A percentile compares a stretch with the other conserved stretches of the same genome.
phyloP scores from a whole-genome alignment of 2,113 vertebrate genomes.

The Anhinga rufa region DNA sequence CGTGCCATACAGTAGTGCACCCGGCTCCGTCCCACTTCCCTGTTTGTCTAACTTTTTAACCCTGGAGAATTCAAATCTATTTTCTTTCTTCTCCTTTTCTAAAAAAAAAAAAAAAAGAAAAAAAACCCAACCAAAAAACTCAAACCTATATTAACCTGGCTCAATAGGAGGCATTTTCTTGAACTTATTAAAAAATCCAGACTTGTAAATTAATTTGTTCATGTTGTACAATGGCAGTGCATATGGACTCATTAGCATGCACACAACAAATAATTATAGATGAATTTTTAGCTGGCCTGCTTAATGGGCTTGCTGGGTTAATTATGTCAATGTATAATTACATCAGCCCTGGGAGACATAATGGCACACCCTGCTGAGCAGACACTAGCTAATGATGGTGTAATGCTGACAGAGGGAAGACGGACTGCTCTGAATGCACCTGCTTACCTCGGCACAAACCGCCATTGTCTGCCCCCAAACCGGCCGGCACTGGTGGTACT shows the following conservation, averaged over 20 bases:
- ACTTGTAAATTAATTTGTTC: slow-evolving; percentile 99
- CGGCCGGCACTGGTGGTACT: not conserved
- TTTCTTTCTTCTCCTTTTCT: not conserved
- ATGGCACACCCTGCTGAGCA: slow-evolving; percentile 90
- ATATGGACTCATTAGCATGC: slow-evolving; percentile 99
- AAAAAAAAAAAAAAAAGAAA: not conserved
- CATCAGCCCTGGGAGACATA: slow-evolving; percentile 96
- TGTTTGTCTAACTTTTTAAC: slow-evolving; percentile 63
- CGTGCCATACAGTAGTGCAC: fast-evolving
- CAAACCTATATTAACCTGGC: slow-evolving; percentile 57
- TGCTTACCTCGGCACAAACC: slow-evolving; percentile 84
- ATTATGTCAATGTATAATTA: slow-evolving; percentile 99
- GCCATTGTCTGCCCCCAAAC: slow-evolving; percentile 43
- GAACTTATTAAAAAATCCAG: slow-evolving; percentile 85
- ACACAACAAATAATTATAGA: slow-evolving; percentile 99
- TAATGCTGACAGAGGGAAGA: slow-evolving; percentile 86
- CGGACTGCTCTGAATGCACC: slow-evolving; percentile 79
- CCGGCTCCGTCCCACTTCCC: not conserved
- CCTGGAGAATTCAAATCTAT: slow-evolving; percentile 2
- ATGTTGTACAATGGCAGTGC: slow-evolving; percentile 98
- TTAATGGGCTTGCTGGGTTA: slow-evolving; percentile 99
- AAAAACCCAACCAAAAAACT: no score
- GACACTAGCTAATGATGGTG: slow-evolving; percentile 91
- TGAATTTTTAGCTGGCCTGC: slow-evolving; percentile 94
- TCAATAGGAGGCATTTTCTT: slow-evolving; percentile 75